These are phyloP conservation scores for Liodrosophila aerea DNA, from an alignment of 2,888 invertebrate genomes.

Conservation along the genomic window DNA sequence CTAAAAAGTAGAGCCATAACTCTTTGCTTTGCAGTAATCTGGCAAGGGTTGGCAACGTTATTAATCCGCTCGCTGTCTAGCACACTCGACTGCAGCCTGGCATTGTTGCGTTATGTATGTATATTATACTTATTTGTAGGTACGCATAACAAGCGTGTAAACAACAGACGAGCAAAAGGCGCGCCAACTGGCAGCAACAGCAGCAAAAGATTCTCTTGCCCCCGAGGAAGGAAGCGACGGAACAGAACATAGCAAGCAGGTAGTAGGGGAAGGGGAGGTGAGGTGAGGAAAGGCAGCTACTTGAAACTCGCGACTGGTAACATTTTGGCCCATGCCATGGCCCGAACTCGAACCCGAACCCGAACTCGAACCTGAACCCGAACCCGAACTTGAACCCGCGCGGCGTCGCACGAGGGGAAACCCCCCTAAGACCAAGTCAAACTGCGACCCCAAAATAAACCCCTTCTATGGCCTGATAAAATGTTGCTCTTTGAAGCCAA, in stretches of 20 bases:
- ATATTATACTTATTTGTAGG: conserved; percentile 42
- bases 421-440: conserved; percentile 18
- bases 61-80: too few species aligned
- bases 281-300: conserved; percentile 47
- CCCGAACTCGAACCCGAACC: conserved; percentile 17
- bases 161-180: conserved; percentile 62
- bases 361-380: conserved; percentile 23
- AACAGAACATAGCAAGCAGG: neutral
- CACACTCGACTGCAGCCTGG: too few species aligned
- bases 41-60: too few species aligned
- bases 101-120: conserved; percentile 4
- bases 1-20: too few species aligned
- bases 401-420: too few species aligned
- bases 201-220: conserved; percentile 33
- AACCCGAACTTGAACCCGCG: conserved; percentile 19
- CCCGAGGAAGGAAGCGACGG: neutral
- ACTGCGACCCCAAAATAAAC: conserved; percentile 21
- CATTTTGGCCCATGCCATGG: conserved; percentile 23
- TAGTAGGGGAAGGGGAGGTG: neutral
- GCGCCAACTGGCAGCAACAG: conserved; percentile 29
- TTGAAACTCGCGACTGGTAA: conserved; percentile 68
- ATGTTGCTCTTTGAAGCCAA: conserved; percentile 73
- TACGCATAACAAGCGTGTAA: conserved; percentile 73
- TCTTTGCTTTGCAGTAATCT: too few species aligned
- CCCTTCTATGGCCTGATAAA: conserved; percentile 42